Percentiles rank a stretch among this genome's conserved stretches.
Conservation (phyloP, 37 sponge, comb jelly and placozoan genomes). For the Cladorhizidae sp. region DNA sequence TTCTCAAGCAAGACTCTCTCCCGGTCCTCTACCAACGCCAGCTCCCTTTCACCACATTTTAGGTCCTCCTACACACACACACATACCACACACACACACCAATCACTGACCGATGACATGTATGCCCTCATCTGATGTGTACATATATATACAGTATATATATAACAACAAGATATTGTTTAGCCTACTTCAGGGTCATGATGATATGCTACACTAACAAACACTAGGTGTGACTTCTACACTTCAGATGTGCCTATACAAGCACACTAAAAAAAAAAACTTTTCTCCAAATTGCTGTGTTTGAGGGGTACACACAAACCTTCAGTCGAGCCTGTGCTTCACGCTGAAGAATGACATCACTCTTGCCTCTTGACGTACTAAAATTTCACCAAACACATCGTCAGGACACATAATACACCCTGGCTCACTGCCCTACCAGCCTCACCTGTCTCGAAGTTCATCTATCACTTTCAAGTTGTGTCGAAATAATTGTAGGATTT, state of each 20-base stretch:
- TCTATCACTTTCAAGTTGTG: slow-evolving; percentile 17
- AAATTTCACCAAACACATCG: not conserved
- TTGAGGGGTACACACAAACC: slow-evolving; percentile 8
- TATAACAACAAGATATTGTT: too few relatives aligned
- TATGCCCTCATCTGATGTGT: too few relatives aligned
- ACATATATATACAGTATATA: too few relatives aligned
- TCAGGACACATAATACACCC: not conserved
- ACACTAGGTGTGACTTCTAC: too few relatives aligned
- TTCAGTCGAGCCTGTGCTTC: slow-evolving; percentile 35
- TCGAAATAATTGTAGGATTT: slow-evolving; percentile 40
- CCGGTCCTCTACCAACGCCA: slow-evolving; percentile 35
- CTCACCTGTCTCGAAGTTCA: slow-evolving; percentile 24
- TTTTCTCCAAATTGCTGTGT: not conserved
- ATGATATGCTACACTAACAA: too few relatives aligned
- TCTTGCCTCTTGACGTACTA: slow-evolving; percentile 26
- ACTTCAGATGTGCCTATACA: not conserved
- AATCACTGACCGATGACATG: too few relatives aligned
- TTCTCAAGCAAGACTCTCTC: slow-evolving; percentile 57
- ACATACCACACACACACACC: not conserved
- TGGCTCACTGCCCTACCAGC: not conserved
- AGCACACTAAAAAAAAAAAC: not conserved
- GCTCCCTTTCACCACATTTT: slow-evolving; percentile 17
- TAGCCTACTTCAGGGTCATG: too few relatives aligned
- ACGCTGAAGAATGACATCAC: slow-evolving; percentile 30
- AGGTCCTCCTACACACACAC: slow-evolving; percentile 19